Evolutionary conservation across 2,888 invertebrate genomes (phyloP), one percentile per base, ranked within the genome.

Genomic region (Drosophila limbata): DNA sequence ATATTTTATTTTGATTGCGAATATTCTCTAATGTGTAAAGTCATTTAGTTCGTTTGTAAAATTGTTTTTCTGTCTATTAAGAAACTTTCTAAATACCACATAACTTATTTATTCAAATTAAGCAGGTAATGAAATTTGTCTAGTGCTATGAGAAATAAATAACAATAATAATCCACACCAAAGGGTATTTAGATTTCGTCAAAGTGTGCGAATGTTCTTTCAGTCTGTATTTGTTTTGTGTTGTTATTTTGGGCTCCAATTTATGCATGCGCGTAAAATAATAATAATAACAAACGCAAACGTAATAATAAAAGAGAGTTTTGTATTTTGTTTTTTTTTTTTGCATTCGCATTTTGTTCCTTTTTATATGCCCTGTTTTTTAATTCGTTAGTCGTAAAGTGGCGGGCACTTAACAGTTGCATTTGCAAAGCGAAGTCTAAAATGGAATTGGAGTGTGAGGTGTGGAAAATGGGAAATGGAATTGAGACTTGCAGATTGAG

Each of bases 191-290:
- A 8, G 47, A 35, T 3, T 57, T 77, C 60, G 52, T 55, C 33
- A 1, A 17, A 33, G 4, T 35, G 3, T 2, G n/a, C n/a, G n/a
- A n/a, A n/a, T n/a, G 4, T 40, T 72, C 19, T 25, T 68, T 61
- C 33, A 31, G 11, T 25, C 40, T 53, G 68, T 40, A 19, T 35
- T 51, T 51, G 15, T 28, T 33, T 48, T 52, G 11, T n/a, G 25
- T 52, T 44, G 15, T 53, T 61, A 47, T 63, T 65, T 53, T 39
- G 65, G 66, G 9, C 39, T 52, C 19, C 44, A 83, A 77, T 80
- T 74, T 79, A 68, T 83, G 74, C 81, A 84, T 63, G 84, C 73
- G 77, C 73, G 64, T 84, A 79, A 77, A 82, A 85, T 77, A 85
- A 82, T 79, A 83, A 82, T 77, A 88, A 79, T 67, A 87, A 79